Evolutionary conservation across 2,797 vertebrate species (phyloP).

Genomic region (Enteromius treurensis): DNA sequence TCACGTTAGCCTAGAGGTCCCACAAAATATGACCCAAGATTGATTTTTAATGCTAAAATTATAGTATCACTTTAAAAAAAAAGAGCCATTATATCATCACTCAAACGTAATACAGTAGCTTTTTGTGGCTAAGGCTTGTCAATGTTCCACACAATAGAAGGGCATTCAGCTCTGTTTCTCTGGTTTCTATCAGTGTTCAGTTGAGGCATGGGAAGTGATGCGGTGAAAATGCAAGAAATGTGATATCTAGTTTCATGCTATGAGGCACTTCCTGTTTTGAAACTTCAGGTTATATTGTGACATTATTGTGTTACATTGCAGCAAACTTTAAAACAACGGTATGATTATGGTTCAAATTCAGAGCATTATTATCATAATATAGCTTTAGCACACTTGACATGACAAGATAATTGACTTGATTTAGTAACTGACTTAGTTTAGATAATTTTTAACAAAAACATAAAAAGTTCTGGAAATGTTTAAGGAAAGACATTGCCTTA

Average conservation of each 20-base stretch:
- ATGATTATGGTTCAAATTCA: not conserved
- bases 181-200: conserved; percentile 39
- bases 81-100: conserved; percentile 45
- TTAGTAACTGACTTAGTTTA: not conserved
- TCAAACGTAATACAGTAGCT: conserved; percentile 28
- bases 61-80: conserved; percentile 38
- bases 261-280: conserved; percentile 3
- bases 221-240: conserved; percentile 20
- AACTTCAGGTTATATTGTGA: not conserved
- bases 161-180: conserved; percentile 43
- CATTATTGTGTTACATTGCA: not conserved
- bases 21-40: conserved; percentile 32
- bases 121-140: conserved; percentile 41
- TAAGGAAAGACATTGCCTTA: conserved; percentile 42
- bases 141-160: conserved; percentile 32
- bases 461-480: not conserved
- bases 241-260: not conserved
- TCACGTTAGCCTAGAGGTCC: conserved; percentile 42
- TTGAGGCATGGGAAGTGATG: conserved; percentile 24
- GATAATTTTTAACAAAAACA: not conserved
- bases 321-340: not conserved
- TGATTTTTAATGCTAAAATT: conserved; percentile 54
- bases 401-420: not conserved
- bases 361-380: not conserved
- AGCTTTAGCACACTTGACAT: not conserved